Evolutionary conservation across 2,113 vertebrate species (phyloP), one percentile per base, ranked within the genome.

Genomic region (Nothobranchius furzeri): DNA sequence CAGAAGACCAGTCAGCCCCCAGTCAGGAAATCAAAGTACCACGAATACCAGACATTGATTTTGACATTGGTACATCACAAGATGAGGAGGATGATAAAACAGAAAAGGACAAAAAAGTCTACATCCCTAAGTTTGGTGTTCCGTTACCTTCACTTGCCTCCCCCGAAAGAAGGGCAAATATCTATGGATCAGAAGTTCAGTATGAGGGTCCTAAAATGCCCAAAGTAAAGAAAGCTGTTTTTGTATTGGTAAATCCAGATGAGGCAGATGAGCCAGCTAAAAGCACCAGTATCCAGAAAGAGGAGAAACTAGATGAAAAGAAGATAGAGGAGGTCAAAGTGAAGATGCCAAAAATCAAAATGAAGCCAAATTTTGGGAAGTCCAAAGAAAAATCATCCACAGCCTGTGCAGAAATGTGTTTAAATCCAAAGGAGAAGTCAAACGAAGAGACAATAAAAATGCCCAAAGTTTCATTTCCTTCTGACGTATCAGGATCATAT

Each of bases 51-150:
- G 90, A 88, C n/a, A 81, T 90, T 60, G 89, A 89, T 0, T 86
- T 89, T 83, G 83, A 90, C 51, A 90, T 90, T 25, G 84, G 84
- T 12, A 58, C 86, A 67, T 70, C 81, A n/a, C 87, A 85, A 11
- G 74, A 73, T 43, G 84, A 85, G 47, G 70, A 85, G 68, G 42
- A 84, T 20, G 52, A 72, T 15, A 81, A 86, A 12, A 56, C 61
- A 0, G 84, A 86, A 37, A 83, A 71, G 36, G 84, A 47, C 5
- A 75, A 87, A 14, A 93, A 92, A 83, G 84, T 93, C 36, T 94
- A 94, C 87, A 81, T 95, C 58, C 93, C 93, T 1, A 93, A 92
- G 47, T 93, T 95, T 56, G 92, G 92, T 6, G 68, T 95, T 4
- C 85, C 83, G 15, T 78, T 94, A 61, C 90, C 93, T 2, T 89